These are phyloP conservation scores for Larimichthys polyactis DNA, from an alignment of 2,113 vertebrate genomes.

Conservation along the genomic window DNA sequence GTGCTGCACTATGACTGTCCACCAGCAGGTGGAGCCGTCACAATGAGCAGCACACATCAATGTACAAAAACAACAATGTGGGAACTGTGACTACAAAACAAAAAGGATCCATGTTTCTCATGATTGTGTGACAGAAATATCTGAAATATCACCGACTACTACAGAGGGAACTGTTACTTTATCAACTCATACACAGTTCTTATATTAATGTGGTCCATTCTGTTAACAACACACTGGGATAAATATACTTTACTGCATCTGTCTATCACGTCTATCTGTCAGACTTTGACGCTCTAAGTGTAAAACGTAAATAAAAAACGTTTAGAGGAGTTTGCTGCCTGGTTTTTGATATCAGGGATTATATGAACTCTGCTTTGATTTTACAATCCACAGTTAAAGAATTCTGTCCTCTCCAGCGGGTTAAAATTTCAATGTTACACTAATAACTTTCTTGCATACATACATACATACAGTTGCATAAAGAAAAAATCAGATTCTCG, in stretches of 20 bases:
- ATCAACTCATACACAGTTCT: neutral
- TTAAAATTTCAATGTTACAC: neutral
- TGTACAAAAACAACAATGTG: neutral
- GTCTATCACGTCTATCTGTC: neutral
- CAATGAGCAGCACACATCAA: neutral
- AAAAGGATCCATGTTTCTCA: neutral
- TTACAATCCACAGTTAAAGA: neutral
- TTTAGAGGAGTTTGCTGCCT: neutral
- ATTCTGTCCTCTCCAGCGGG: neutral
- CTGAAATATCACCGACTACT: neutral
- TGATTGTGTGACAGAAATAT: neutral
- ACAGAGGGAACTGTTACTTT: neutral
- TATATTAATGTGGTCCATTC: neutral
- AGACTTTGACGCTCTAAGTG: neutral
- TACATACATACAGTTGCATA: neutral
- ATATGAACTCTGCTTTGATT: too few species aligned
- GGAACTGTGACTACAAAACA: neutral
- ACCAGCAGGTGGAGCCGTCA: slow-evolving; percentile 40
- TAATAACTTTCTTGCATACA: neutral
- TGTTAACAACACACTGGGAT: neutral
- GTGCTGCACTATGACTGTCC: neutral
- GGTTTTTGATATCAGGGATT: neutral
- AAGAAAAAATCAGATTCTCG: neutral
- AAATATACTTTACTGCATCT: slow-evolving; percentile 4
- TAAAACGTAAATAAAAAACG: neutral